Evolutionary conservation across 2,113 vertebrate species (phyloP).

Genomic region (Abramis brama): DNA sequence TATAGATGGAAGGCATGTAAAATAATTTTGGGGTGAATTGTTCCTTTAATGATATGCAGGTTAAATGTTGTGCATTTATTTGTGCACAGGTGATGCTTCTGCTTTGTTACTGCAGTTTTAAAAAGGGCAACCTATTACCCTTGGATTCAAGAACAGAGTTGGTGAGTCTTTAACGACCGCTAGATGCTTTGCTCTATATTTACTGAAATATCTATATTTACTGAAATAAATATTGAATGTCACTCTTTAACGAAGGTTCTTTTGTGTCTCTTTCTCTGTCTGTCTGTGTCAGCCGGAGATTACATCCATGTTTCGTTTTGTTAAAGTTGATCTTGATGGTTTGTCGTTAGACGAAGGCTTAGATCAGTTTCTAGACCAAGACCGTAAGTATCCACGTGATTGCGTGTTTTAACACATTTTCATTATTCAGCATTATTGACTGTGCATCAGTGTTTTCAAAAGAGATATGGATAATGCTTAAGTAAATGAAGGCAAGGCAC

Average conservation of each 20-base stretch:
- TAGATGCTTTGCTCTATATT: not conserved
- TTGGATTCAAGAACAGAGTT: conserved; percentile 86
- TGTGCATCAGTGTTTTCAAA: too few relatives aligned
- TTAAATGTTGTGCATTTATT: not conserved
- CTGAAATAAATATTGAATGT: not conserved
- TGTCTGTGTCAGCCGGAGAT: conserved; percentile 78
- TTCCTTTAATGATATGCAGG: not conserved
- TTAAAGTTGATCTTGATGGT: conserved; percentile 81
- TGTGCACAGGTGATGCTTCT: conserved; percentile 73
- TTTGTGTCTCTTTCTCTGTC: not conserved
- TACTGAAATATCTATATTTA: not conserved
- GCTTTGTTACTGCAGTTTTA: conserved; percentile 83
- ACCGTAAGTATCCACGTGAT: conserved; percentile 70
- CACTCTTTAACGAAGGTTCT: not conserved
- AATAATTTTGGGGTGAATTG: not conserved
- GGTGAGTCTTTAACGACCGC: conserved; percentile 66
- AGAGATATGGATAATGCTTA: not conserved
- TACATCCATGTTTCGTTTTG: conserved; percentile 78
- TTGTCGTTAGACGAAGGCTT: conserved; percentile 79
- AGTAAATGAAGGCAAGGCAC: too few relatives aligned
- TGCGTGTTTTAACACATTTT: not conserved
- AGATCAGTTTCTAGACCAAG: conserved; percentile 78
- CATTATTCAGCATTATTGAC: not conserved
- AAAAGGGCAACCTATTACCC: conserved; percentile 78
- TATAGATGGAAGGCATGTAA: not conserved